These are phyloP conservation scores for Oreochromis grahami DNA, from an alignment of 2,797 vertebrate genomes.

Conservation along the genomic window DNA sequence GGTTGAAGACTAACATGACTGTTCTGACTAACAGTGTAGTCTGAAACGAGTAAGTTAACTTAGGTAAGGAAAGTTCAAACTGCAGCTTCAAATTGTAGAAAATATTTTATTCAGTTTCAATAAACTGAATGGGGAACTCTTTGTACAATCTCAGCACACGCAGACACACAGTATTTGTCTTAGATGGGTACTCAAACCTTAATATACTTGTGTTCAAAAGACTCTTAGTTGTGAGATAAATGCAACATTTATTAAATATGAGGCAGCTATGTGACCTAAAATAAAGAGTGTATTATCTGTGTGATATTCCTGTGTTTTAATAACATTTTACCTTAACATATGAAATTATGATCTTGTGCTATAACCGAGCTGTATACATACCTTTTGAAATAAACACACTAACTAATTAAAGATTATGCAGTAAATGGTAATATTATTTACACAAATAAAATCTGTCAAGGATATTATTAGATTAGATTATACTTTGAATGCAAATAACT, in stretches of 20 bases:
- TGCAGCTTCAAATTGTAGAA: too few species aligned
- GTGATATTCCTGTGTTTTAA: neutral
- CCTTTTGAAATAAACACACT: fast-evolving
- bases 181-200: neutral
- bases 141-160: too few species aligned
- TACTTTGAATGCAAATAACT: neutral
- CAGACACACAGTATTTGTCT: too few species aligned
- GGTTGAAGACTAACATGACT: neutral
- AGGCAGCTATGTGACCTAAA: neutral
- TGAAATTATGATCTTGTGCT: neutral
- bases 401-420: neutral
- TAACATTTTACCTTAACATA: neutral
- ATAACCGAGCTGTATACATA: neutral
- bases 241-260: neutral
- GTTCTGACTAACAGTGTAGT: too few species aligned
- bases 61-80: too few species aligned
- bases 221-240: neutral
- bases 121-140: too few species aligned
- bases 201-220: neutral
- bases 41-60: too few species aligned
- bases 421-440: neutral
- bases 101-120: too few species aligned
- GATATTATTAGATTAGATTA: neutral
- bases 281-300: fast-evolving
- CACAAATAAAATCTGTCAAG: neutral